Evolutionary conservation across 2,113 vertebrate species (phyloP).

Genomic region (Pardalotus punctatus): DNA sequence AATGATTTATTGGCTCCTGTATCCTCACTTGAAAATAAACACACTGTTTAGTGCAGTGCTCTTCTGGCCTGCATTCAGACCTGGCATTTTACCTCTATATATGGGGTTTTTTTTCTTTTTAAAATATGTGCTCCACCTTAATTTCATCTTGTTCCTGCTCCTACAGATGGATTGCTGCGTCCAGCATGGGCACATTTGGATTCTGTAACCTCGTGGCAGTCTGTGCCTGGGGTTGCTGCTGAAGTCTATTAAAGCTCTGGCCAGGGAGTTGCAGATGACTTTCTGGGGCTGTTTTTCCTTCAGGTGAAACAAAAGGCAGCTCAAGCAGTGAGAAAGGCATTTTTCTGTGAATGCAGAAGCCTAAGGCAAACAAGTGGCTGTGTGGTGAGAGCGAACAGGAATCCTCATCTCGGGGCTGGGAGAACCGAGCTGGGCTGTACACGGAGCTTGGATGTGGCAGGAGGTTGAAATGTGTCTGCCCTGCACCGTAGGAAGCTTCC

Average conservation of each 20-base stretch:
- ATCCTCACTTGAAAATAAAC: not conserved
- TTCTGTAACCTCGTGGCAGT: not conserved
- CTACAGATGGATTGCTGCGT: not conserved
- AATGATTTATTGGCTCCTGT: not conserved
- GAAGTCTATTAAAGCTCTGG: not conserved
- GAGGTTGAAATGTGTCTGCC: not conserved
- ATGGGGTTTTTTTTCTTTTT: not conserved
- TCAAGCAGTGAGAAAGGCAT: not conserved
- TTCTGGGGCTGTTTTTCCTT: not conserved
- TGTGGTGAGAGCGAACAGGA: fast-evolving
- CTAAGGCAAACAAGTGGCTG: not conserved
- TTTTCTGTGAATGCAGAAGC: not conserved
- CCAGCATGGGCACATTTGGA: fast-evolving
- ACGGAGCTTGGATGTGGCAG: fast-evolving
- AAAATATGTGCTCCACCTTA: not conserved
- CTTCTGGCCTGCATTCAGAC: not conserved
- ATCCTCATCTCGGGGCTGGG: fast-evolving
- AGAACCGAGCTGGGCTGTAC: fast-evolving
- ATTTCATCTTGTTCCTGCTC: not conserved
- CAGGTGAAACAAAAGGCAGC: not conserved
- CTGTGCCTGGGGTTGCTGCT: not conserved
- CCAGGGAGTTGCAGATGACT: not conserved
- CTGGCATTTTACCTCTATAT: not conserved
- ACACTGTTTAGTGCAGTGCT: not conserved
- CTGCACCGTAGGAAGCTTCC: fast-evolving